A percentile compares a stretch with the other conserved stretches of the same genome.
Evolutionary conservation across 2,888 invertebrate species (phyloP).

Genomic region (Blomia tropicalis): DNA sequence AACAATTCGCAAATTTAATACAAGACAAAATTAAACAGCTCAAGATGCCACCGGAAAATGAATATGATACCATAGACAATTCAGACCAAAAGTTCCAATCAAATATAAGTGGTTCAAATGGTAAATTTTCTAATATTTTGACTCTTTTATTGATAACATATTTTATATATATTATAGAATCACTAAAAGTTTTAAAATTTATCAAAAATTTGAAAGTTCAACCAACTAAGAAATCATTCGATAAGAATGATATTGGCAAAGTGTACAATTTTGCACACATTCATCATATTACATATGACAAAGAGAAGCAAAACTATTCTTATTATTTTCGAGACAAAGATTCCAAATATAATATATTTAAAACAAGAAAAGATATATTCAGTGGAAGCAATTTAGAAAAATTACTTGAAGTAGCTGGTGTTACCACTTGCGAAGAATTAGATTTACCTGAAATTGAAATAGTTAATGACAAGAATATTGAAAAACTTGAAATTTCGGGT

Average conservation of each 20-base stretch:
- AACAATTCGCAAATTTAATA: neutral
- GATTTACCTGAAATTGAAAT: neutral
- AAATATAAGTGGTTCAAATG: neutral
- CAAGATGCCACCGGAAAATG: no score
- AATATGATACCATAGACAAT: neutral
- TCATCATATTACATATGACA: neutral
- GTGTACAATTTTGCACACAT: neutral
- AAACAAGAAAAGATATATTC: constrained; percentile 3
- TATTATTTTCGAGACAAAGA: neutral
- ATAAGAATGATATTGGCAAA: neutral
- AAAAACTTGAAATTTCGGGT: no score
- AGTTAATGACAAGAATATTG: neutral
- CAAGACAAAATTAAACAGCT: neutral
- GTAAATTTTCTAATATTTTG: neutral
- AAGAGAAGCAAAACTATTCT: neutral
- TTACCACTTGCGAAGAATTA: no score
- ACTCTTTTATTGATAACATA: neutral
- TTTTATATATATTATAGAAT: neutral
- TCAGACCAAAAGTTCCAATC: neutral
- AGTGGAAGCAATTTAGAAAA: neutral
- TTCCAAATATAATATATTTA: constrained; percentile 1
- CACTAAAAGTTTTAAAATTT: neutral
- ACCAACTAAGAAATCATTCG: neutral
- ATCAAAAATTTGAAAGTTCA: neutral
- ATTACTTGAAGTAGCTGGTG: neutral